These are phyloP conservation scores for Bambusicola thoracicus DNA, from an alignment of 2,113 vertebrate species.

Conservation along the genomic window DNA sequence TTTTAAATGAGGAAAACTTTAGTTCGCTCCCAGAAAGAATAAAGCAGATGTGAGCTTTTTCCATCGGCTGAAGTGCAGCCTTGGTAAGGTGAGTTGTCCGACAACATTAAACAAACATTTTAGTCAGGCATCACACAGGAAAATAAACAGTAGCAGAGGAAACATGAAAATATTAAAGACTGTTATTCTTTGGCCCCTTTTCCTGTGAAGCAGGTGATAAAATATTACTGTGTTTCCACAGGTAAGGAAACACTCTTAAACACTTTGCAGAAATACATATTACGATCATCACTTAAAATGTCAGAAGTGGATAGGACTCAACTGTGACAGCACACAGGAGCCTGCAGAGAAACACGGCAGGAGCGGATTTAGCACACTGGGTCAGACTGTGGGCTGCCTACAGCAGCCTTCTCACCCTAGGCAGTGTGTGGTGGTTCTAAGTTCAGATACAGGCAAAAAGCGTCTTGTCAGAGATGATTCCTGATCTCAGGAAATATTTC, in stretches of 20 bases:
- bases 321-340: conserved; percentile 9
- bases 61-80: conserved; percentile 51
- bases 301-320: conserved; percentile 37
- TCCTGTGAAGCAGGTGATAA: conserved; percentile 74
- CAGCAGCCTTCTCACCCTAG: neutral
- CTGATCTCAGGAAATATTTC: neutral
- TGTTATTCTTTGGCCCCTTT: conserved; percentile 70
- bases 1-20: conserved; percentile 64
- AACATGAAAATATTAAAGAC: conserved; percentile 70
- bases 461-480: neutral
- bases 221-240: conserved; percentile 75
- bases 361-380: neutral
- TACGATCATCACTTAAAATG: conserved; percentile 70
- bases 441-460: neutral
- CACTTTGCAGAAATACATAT: conserved; percentile 70
- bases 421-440: neutral
- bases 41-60: conserved; percentile 65
- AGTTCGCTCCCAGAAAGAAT: conserved; percentile 64
- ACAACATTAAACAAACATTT: conserved; percentile 74
- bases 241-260: conserved; percentile 73
- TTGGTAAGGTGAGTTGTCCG: conserved; percentile 63
- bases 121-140: conserved; percentile 74
- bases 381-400: neutral
- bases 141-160: conserved; percentile 78
- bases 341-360: neutral